phyloP scores from a whole-genome alignment of 2,797 vertebrate species.

The Gila robusta region DNA sequence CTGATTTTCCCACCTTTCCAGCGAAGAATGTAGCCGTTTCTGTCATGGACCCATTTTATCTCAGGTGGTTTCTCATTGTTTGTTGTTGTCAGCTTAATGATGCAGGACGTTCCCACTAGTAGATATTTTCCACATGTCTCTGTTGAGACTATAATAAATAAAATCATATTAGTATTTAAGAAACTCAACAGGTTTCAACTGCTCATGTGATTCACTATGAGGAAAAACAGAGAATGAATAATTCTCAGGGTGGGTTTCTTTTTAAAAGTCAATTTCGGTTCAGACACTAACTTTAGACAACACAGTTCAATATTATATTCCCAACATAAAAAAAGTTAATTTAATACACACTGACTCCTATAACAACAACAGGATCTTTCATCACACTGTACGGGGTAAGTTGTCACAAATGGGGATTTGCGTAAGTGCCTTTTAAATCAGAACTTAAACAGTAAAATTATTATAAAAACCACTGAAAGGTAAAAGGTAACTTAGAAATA shows the following conservation, averaged over 20 bases:
- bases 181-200: neutral
- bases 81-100: neutral
- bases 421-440: neutral
- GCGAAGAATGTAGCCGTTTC: too few relatives aligned
- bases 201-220: neutral
- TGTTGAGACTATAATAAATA: neutral
- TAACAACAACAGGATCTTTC: too few relatives aligned
- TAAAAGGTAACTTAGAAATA: too few relatives aligned
- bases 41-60: fast-evolving
- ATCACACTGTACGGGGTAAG: neutral
- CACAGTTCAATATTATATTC: neutral
- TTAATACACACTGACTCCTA: too few relatives aligned
- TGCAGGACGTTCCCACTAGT: neutral
- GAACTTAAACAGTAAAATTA: neutral
- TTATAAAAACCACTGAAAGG: too few relatives aligned
- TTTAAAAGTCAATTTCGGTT: neutral
- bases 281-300: neutral
- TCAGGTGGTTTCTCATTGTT: neutral
- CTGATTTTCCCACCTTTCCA: fast-evolving
- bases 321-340: too few relatives aligned
- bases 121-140: neutral
- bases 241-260: neutral
- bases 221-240: neutral
- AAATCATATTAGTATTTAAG: neutral
- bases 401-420: neutral